These are phyloP conservation scores for Danio tinwini DNA, from an alignment of 2,797 vertebrate genomes.

Conservation along the genomic window DNA sequence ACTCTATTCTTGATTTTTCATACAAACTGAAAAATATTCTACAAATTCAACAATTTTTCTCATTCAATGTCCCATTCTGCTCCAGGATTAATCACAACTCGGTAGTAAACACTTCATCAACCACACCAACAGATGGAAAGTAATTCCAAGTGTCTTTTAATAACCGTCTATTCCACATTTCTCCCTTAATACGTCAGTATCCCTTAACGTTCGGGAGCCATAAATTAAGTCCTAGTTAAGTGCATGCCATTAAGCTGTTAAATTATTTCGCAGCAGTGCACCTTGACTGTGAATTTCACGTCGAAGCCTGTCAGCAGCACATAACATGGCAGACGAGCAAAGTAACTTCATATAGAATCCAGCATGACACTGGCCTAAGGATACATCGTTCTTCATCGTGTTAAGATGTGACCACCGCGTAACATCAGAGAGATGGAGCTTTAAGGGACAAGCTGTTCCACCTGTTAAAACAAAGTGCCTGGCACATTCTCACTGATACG, in stretches of 20 bases:
- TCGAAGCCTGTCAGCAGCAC: slow-evolving; percentile 13
- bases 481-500: slow-evolving; percentile 73
- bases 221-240: slow-evolving; percentile 42
- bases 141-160: slow-evolving; percentile 31
- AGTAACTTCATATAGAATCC: slow-evolving; percentile 24
- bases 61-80: neutral
- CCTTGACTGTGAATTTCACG: slow-evolving; percentile 41
- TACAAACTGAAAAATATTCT: no score
- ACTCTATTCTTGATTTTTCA: neutral
- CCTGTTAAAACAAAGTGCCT: slow-evolving; percentile 64
- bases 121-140: neutral
- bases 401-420: slow-evolving; percentile 15
- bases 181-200: slow-evolving; percentile 15
- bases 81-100: neutral
- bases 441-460: slow-evolving; percentile 70
- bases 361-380: slow-evolving; percentile 26
- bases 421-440: slow-evolving; percentile 24
- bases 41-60: neutral
- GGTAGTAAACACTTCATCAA: neutral
- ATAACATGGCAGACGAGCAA: slow-evolving; percentile 3
- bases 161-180: neutral
- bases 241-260: slow-evolving; percentile 44
- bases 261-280: slow-evolving; percentile 42
- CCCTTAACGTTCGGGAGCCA: slow-evolving; percentile 13
- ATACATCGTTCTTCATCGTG: neutral